Evolutionary conservation across 2,113 vertebrate species (phyloP), one percentile per base, ranked within the genome.

Genomic region (Procavia capensis): DNA sequence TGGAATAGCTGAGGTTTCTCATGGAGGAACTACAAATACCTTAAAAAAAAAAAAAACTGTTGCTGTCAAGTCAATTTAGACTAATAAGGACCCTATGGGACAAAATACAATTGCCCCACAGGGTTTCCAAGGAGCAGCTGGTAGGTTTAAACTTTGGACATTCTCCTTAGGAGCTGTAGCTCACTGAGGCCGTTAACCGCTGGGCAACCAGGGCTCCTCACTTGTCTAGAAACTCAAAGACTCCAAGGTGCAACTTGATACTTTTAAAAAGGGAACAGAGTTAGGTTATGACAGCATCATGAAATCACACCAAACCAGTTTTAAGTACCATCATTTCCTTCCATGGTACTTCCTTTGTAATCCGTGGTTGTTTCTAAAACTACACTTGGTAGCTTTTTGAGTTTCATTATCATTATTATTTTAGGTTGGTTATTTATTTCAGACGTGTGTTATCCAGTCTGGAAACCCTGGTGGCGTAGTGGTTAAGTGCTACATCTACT

Each of bases 331-430:
- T 22, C 9, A 10, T 64, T 57, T 39, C 19, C 41, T n/a, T 82
- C 39, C 9, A 1, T 68, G 66, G 41, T 54, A 39, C 34, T 25
- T 24, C 29, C 72, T 68, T 47, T 27, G 54, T 34, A 25, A 31
- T 24, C 17, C 4, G 3, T 29, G 20, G 13, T 2, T 16, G 0
- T 43, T 39, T 74, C n/a, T 54, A 20, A 64, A 27, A 36, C 3
- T 8, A 31, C 22, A 7, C 0, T 6, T 8, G 25, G 5, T n/a
- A 31, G 9, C 45, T 7, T 2, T 14, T 22, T n/a, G 1, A n/a
- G 34, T 27, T 50, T 61, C 9, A 43, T 50, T 50, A 13, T 43
- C n/a, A n/a, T 36, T 3, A 2, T 22, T 87, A n/a, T n/a, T 72
- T 36, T 31, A 43, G 29, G 9, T 0, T 17, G 20, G 7, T 0